These are phyloP conservation scores for Carcharodon carcharias DNA, from an alignment of 2,797 vertebrate genomes.

Conservation along the genomic window DNA sequence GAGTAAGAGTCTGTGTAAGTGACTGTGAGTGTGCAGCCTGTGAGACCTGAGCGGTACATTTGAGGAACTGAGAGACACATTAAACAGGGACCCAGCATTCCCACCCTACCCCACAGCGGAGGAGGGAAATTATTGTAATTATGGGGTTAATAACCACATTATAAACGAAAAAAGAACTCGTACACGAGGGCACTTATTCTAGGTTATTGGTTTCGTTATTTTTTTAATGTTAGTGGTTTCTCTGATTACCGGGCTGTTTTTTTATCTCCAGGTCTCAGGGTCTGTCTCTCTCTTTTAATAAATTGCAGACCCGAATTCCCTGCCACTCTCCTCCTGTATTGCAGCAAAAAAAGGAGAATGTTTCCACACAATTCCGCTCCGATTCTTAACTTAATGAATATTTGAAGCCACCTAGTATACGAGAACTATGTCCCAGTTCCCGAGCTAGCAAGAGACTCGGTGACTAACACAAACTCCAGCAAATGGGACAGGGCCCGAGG, in stretches of 20 bases:
- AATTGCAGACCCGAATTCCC: neutral
- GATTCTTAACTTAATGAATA: neutral
- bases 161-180: neutral
- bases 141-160: neutral
- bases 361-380: neutral
- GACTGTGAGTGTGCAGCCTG: neutral
- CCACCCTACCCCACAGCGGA: too few relatives aligned
- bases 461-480: neutral
- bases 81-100: too few relatives aligned
- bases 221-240: neutral
- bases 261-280: neutral
- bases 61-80: neutral
- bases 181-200: neutral
- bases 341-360: neutral
- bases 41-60: neutral
- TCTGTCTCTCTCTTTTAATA: neutral
- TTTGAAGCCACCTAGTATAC: neutral
- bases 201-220: neutral
- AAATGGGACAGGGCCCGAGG: neutral
- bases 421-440: neutral
- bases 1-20: too few relatives aligned
- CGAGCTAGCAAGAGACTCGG: neutral
- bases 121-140: neutral
- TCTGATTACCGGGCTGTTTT: too few relatives aligned
- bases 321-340: neutral